Evolutionary conservation across 2,113 vertebrate species (phyloP).

Genomic region (Calyptommatus sinebrachiatus): DNA sequence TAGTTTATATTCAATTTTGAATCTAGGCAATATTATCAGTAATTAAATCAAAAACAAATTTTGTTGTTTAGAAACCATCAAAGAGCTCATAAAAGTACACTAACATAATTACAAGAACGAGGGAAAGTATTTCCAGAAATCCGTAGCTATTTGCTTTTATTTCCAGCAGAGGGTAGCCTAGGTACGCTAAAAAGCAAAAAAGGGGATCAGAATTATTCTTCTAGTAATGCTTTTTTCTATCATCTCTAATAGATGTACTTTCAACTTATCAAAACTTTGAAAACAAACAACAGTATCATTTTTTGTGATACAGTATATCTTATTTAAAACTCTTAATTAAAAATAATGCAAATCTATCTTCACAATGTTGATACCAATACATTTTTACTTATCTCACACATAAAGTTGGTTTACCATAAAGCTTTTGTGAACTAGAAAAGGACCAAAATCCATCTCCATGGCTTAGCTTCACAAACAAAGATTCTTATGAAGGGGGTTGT

Average conservation of each 20-base stretch:
- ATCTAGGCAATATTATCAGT: neutral
- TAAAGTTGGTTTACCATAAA: neutral
- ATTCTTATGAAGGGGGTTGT: too few species aligned
- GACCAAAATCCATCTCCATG: neutral
- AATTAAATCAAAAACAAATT: neutral
- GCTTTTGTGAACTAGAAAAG: neutral
- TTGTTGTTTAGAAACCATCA: neutral
- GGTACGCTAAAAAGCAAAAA: slow-evolving; percentile 24
- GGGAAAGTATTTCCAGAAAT: fast-evolving
- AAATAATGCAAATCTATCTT: slow-evolving; percentile 26
- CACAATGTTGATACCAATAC: neutral
- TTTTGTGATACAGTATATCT: slow-evolving; percentile 19
- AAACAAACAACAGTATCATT: neutral
- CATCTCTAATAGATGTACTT: neutral
- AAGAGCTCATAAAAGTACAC: neutral
- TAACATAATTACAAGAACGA: neutral
- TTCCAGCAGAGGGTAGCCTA: slow-evolving; percentile 61
- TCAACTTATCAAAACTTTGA: neutral
- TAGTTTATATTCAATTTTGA: fast-evolving
- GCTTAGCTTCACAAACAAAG: too few species aligned
- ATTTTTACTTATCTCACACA: neutral
- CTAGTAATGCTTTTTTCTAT: fast-evolving
- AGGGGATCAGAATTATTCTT: fast-evolving
- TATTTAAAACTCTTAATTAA: neutral
- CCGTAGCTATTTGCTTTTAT: neutral